A percentile compares a stretch with the other conserved stretches of the same genome.
phyloP scores from a whole-genome alignment of 2,113 vertebrate species.

The Periophthalmodon schlosseri region DNA sequence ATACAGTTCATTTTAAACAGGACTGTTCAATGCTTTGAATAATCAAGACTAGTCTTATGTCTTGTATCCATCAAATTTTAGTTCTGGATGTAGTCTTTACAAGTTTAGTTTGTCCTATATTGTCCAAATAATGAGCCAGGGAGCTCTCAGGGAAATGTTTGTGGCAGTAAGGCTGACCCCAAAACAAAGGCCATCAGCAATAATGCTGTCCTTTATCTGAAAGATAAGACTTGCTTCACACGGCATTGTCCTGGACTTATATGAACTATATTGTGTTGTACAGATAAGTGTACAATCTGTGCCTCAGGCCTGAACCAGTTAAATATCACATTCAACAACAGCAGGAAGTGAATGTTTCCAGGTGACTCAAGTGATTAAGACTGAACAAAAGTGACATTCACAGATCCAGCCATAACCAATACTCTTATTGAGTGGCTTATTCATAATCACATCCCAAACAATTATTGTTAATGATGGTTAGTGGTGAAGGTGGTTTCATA shows the following conservation, averaged over 20 bases:
- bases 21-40: too few species aligned
- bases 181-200: background rate
- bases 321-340: background rate
- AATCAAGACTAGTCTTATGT: too few species aligned
- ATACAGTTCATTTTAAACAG: too few species aligned
- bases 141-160: background rate
- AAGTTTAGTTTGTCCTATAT: background rate
- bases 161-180: background rate
- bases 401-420: background rate
- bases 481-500: background rate
- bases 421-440: background rate
- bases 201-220: background rate
- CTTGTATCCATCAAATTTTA: too few species aligned
- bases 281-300: background rate
- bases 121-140: background rate
- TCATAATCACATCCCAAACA: background rate
- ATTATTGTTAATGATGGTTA: background rate
- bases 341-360: background rate
- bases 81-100: too few species aligned
- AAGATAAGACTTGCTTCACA: background rate
- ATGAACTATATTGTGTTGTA: background rate
- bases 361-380: background rate
- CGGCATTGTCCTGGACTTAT: background rate
- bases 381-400: constrained; percentile 1
- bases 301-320: background rate